These are phyloP conservation scores for Atherinosoma microstoma DNA, from an alignment of 2,797 vertebrate genomes.

Conservation along the genomic window DNA sequence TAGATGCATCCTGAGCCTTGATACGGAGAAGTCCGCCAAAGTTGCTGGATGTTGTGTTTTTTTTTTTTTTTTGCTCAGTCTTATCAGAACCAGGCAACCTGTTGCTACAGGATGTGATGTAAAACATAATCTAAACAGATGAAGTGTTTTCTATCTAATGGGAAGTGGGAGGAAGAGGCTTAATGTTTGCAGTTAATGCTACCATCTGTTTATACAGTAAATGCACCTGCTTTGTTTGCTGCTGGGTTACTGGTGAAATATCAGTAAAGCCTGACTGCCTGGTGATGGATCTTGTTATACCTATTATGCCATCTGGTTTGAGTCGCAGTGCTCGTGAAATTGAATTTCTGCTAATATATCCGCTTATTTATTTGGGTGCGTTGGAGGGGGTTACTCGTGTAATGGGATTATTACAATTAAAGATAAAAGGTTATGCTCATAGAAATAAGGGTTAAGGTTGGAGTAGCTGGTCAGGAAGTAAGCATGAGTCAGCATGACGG, in stretches of 20 bases:
- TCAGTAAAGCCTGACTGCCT: constrained; percentile 6
- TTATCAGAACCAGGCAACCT: constrained; percentile 33
- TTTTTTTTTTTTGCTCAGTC: constrained; percentile 20
- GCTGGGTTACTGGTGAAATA: not conserved
- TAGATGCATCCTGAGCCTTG: constrained; percentile 22
- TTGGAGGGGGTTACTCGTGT: not conserved
- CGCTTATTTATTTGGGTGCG: constrained; percentile 19
- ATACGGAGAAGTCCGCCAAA: constrained; percentile 9
- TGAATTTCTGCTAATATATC: constrained; percentile 46
- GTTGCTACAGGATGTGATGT: constrained; percentile 44
- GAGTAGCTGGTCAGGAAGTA: not conserved
- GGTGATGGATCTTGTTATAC: constrained; percentile 17
- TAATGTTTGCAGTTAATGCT: constrained; percentile 6
- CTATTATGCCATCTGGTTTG: constrained; percentile 8
- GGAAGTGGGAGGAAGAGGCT: not conserved
- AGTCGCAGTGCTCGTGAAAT: constrained; percentile 24
- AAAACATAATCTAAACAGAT: constrained; percentile 17
- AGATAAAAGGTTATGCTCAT: not conserved
- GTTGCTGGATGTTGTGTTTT: constrained; percentile 39
- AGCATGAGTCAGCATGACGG: not conserved
- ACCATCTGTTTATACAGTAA: not conserved
- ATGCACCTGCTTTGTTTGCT: constrained; percentile 6
- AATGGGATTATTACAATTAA: not conserved
- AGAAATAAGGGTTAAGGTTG: not conserved
- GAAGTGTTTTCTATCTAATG: constrained; percentile 12